Evolutionary conservation across 2,113 vertebrate species (phyloP).

Genomic region (Tragelaphus imberbis): DNA sequence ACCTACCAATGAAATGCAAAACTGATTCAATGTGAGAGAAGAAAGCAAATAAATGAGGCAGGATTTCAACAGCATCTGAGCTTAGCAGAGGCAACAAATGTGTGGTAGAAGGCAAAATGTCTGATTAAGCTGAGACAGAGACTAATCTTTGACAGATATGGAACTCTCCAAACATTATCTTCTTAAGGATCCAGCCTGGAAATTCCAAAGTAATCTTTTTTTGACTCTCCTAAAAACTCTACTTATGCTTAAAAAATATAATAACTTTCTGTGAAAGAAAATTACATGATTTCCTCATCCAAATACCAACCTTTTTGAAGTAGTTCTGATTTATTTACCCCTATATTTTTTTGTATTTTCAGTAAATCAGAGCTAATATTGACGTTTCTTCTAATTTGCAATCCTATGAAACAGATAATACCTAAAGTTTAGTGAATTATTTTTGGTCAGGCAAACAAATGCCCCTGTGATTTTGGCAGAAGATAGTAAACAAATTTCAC

Average conservation of each 20-base stretch:
- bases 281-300: not conserved
- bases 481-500: not conserved
- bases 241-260: not conserved
- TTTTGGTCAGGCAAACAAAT: not conserved
- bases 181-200: not conserved
- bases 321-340: not conserved
- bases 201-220: not conserved
- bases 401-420: not conserved
- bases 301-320: not conserved
- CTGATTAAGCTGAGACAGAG: not conserved
- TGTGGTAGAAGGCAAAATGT: not conserved
- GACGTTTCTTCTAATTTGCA: not conserved
- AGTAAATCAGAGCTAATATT: not conserved
- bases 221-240: not conserved
- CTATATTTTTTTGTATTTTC: not conserved
- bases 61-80: not conserved
- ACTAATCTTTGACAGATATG: not conserved
- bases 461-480: not conserved
- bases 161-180: not conserved
- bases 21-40: not conserved
- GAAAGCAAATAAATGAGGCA: not conserved
- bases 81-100: not conserved
- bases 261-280: not conserved
- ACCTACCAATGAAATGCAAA: not conserved
- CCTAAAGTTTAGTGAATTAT: not conserved